phyloP scores from a whole-genome alignment of 2,797 vertebrate genomes.

The Pangasius sanitwongsei region DNA sequence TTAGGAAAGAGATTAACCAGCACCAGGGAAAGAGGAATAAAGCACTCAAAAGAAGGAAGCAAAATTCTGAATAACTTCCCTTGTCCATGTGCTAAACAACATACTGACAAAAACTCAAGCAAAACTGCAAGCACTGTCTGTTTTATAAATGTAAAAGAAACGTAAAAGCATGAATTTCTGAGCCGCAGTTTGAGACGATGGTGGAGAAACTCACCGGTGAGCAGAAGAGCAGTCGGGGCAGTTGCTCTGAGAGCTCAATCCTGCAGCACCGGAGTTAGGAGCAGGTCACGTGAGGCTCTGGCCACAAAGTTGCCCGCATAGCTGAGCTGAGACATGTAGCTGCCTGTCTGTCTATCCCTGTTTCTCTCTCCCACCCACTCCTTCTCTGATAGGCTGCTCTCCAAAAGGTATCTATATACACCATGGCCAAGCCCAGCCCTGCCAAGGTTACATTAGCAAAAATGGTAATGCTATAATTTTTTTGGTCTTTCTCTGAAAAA shows the following conservation, averaged over 20 bases:
- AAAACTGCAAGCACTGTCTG: not conserved
- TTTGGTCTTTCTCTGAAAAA: not conserved
- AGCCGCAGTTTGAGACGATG: not conserved
- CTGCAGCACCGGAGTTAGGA: constrained; percentile 23
- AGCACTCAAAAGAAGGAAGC: not conserved
- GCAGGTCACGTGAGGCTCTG: constrained; percentile 54
- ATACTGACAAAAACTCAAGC: not conserved
- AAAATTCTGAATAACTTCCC: not conserved
- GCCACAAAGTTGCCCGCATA: constrained; percentile 39
- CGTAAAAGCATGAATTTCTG: not conserved
- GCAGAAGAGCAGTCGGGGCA: not conserved
- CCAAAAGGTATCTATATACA: not conserved
- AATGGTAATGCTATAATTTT: not conserved
- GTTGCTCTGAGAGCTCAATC: constrained; percentile 26
- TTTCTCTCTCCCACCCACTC: not conserved
- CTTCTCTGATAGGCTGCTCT: not conserved
- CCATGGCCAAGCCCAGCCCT: not conserved
- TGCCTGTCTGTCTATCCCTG: constrained; percentile 47
- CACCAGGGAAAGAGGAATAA: not conserved
- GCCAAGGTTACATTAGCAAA: not conserved
- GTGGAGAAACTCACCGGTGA: not conserved
- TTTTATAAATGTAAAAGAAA: no score
- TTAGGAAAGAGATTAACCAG: not conserved
- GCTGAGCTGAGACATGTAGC: constrained; percentile 54
- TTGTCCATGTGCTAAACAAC: not conserved